phyloP scores from a whole-genome alignment of 2,113 vertebrate species.

The Gavia stellata region DNA sequence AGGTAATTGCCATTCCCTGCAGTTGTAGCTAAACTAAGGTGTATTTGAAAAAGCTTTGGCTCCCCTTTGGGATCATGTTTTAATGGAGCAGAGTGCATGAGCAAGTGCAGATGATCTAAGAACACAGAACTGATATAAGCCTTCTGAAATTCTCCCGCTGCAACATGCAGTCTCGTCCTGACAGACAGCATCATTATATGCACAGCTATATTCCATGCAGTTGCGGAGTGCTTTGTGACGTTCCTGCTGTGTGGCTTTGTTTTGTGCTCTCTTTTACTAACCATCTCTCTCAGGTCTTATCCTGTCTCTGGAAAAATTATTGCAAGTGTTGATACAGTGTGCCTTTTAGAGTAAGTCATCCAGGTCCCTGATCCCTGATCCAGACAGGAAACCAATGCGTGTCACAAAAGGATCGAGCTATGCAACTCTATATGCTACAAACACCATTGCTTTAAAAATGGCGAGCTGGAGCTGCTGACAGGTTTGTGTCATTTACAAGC shows the following conservation, averaged over 20 bases:
- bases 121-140: neutral
- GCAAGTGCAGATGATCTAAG: neutral
- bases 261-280: neutral
- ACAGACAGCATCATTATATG: neutral
- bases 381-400: neutral
- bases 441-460: neutral
- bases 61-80: neutral
- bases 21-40: neutral
- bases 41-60: neutral
- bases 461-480: neutral
- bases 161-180: neutral
- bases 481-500: neutral
- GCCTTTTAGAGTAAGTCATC: neutral
- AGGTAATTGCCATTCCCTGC: neutral
- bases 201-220: neutral
- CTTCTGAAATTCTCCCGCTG: neutral
- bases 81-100: neutral
- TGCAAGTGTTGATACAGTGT: neutral
- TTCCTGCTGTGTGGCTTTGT: neutral
- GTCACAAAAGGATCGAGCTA: neutral
- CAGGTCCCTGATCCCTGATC: neutral
- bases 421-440: neutral
- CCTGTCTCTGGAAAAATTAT: neutral
- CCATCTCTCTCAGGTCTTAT: neutral
- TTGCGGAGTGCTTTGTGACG: neutral